Evolutionary conservation across 2,113 vertebrate genomes (phyloP).

Genomic region (Corythaeola cristata): DNA sequence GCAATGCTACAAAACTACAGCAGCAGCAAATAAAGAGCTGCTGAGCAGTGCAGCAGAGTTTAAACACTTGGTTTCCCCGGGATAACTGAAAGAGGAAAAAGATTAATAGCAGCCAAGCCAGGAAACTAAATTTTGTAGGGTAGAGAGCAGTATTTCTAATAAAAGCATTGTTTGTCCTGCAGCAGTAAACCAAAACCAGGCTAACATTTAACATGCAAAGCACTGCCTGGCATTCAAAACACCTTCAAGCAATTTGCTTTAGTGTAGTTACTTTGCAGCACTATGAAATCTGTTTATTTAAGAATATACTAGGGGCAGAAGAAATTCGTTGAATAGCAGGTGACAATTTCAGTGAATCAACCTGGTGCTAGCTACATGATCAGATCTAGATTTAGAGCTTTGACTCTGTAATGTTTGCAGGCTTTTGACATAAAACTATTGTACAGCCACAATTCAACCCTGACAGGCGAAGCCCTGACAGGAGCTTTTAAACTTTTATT

Average conservation of each 20-base stretch:
- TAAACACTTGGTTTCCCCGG: neutral
- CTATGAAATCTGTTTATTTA: neutral
- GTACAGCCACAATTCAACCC: neutral
- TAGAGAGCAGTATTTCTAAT: neutral
- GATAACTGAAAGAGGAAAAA: neutral
- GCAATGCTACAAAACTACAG: neutral
- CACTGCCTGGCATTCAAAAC: neutral
- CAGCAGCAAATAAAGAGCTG: neutral
- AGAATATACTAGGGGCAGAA: neutral
- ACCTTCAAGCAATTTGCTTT: neutral
- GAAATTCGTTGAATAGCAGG: neutral
- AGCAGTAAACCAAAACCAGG: slow-evolving; percentile 33
- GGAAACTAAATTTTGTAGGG: neutral
- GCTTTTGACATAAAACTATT: neutral
- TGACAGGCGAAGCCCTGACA: neutral
- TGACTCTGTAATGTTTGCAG: neutral
- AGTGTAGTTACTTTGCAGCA: neutral
- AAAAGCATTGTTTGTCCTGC: neutral
- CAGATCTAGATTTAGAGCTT: neutral
- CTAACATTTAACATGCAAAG: slow-evolving; percentile 40
- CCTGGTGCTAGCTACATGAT: neutral
- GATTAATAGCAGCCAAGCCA: neutral
- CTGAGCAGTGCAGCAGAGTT: neutral
- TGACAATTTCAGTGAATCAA: neutral
- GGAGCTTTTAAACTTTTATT: neutral